Evolutionary conservation across 1,140 invertebrate genomes (phyloP), one percentile per base, ranked within the genome.

Genomic region (Caenorhabditis tropicalis): DNA sequence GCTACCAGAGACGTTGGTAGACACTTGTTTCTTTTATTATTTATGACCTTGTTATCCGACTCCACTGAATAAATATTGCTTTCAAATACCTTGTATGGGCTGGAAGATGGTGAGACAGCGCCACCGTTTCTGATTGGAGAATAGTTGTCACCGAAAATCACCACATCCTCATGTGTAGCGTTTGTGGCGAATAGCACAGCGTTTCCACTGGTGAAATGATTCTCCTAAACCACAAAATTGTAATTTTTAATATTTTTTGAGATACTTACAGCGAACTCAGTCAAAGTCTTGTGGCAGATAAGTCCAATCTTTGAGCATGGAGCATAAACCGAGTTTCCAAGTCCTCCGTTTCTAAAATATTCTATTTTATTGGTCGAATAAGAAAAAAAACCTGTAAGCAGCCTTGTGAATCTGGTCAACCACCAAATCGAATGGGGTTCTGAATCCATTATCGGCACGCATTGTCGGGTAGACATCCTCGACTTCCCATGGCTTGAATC

Each of bases 401-500:
- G 90, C 89, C 12, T 86, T 85, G 87, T 91, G 90, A 43, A 91
- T 56, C 43, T 84, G 82, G 19, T 91, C 90, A 24, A 91, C 43
- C 12, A 88, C 36, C n/a, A 84, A 51, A 46, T 91, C 89, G 51
- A 83, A 88, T 0, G 90, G 58, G 6, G 56, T 60, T 46, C 83
- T 85, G 60, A 84, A 80, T n/a, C 65, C 80, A 6, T 88, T 51
- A 58, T 90, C 90, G 16, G 21, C 46, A 12, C 65, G 46, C 58
- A 91, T 48, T 15, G 82, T 85, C 12, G 70, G 56, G 16, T 53
- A 24, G 10, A 85, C 87, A 33, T 90, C 87, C 12, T 84, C 74
- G 36, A 91, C 48, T 60, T 91, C 90, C 90, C 90, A 91, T 21
- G 87, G 65, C 81, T 91, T 89, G 21, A 88, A 86, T 12, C 89